Percentiles rank a stretch among this genome's conserved stretches.
Conservation (phyloP, 1,140 invertebrate species). For the Galleria mellonella region DNA sequence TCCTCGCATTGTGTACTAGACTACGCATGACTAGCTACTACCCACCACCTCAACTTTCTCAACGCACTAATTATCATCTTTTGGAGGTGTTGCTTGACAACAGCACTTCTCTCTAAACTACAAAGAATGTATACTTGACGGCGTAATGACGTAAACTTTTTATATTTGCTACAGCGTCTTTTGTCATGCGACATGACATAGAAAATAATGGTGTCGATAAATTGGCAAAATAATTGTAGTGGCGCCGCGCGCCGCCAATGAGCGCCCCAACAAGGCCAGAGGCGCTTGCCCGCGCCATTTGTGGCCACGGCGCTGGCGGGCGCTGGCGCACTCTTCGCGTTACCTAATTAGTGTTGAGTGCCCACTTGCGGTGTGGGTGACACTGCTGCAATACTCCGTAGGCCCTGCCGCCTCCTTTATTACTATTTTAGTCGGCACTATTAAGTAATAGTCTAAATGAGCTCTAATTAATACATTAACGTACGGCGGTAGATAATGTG, state of each 20-base stretch:
- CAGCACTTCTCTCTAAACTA: no score
- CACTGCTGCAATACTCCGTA: conserved; percentile 43
- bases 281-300: conserved; percentile 52
- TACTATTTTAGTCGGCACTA: conserved; percentile 47
- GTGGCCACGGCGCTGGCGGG: conserved; percentile 23
- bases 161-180: background rate
- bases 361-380: conserved; percentile 50
- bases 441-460: conserved; percentile 17
- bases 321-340: conserved; percentile 36
- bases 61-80: background rate
- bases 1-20: conserved; percentile 13
- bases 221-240: conserved; percentile 37
- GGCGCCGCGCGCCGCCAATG: conserved; percentile 31
- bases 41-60: conserved; percentile 7
- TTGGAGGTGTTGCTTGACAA: no score
- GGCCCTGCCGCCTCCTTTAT: conserved; percentile 46
- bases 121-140: no score
- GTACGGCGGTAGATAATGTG: conserved; percentile 14
- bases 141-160: no score
- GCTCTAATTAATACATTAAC: conserved; percentile 19
- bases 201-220: conserved; percentile 18
- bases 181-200: no score
- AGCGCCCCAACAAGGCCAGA: conserved; percentile 48
- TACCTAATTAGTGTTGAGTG: conserved; percentile 47
- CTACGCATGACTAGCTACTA: background rate